These are phyloP conservation scores for Drosophila auraria DNA, from an alignment of 1,140 invertebrate species.

Conservation along the genomic window DNA sequence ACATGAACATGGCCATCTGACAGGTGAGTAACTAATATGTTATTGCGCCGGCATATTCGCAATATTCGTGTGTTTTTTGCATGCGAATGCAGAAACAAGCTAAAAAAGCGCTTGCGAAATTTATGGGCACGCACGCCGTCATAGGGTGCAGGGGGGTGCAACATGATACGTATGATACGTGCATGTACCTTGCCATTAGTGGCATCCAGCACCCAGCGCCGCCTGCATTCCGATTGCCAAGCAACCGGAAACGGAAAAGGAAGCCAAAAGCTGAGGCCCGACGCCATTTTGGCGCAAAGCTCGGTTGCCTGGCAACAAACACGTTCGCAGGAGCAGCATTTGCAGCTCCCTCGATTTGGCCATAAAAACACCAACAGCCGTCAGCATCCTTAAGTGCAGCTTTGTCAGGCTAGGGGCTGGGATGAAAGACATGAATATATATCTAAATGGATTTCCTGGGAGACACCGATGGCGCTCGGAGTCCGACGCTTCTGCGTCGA, in stretches of 20 bases:
- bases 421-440: constrained; percentile 44
- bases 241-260: constrained; percentile 41
- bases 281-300: constrained; percentile 66
- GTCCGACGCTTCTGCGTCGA: constrained; percentile 23
- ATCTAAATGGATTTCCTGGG: constrained; percentile 68
- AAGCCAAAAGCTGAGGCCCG: constrained; percentile 35
- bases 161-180: constrained; percentile 21
- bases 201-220: constrained; percentile 21
- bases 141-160: constrained; percentile 4
- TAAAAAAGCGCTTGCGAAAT: constrained; percentile 42
- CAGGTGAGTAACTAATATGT: constrained; percentile 26
- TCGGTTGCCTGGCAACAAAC: constrained; percentile 55
- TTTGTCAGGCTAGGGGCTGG: constrained; percentile 11
- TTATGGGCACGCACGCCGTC: constrained; percentile 48
- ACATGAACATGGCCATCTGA: constrained; percentile 4
- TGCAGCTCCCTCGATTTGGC: constrained; percentile 60
- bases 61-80: constrained; percentile 29
- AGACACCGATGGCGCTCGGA: constrained; percentile 42
- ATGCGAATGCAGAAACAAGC: constrained; percentile 6
- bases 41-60: constrained; percentile 3
- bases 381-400: constrained; percentile 53
- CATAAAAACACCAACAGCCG: constrained; percentile 57
- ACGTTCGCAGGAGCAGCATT: constrained; percentile 49
- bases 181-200: constrained; percentile 39
- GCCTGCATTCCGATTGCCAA: constrained; percentile 56